Conservation (phyloP, 2,113 vertebrate species). For the Glaucidium brasilianum region DNA sequence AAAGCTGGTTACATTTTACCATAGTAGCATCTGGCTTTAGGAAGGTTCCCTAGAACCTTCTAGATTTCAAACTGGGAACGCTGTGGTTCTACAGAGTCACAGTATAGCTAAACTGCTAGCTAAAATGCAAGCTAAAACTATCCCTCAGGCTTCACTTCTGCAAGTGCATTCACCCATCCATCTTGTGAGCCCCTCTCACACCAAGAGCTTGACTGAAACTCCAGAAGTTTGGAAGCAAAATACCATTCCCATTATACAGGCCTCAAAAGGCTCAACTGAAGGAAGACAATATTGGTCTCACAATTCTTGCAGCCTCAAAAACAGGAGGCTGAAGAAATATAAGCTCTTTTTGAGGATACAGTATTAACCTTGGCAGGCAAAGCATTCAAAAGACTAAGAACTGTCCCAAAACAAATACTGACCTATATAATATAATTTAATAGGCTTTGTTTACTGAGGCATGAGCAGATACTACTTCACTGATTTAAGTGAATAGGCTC, state of each 20-base stretch:
- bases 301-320: background rate
- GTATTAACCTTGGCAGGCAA: background rate
- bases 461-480: background rate
- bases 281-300: background rate
- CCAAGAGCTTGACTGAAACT: background rate
- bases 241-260: background rate
- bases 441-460: background rate
- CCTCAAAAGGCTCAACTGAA: background rate
- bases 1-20: background rate
- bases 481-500: slow-evolving; percentile 23
- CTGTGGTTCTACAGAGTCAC: background rate
- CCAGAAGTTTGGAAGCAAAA: background rate
- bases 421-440: background rate
- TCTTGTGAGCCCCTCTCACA: background rate
- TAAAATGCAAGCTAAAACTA: background rate
- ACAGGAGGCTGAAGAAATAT: background rate
- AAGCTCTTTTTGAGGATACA: background rate
- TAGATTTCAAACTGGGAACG: background rate
- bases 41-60: background rate
- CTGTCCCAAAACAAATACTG: background rate
- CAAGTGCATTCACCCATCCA: background rate
- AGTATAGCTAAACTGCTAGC: background rate
- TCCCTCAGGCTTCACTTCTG: background rate
- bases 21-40: background rate
- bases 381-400: background rate